These are phyloP conservation scores for Xyrauchen texanus DNA, from an alignment of 2,113 vertebrate species.

Conservation along the genomic window DNA sequence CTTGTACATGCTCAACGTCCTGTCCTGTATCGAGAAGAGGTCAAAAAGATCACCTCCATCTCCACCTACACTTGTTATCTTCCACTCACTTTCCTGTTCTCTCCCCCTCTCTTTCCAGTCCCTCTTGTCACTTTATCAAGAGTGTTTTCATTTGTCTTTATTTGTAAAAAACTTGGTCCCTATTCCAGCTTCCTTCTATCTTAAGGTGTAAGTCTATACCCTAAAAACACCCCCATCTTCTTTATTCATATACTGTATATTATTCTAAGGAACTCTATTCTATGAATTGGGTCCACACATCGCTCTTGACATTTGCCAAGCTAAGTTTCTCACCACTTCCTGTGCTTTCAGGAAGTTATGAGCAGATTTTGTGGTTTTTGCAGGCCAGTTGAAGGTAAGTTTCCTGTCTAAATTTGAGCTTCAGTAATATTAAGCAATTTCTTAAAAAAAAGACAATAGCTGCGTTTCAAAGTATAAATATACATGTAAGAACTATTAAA, in stretches of 20 bases:
- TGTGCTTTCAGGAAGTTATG: constrained; percentile 59
- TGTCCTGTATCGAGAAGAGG: constrained; percentile 41
- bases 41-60: constrained; percentile 30
- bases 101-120: not conserved
- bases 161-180: not conserved
- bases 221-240: not conserved
- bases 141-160: not conserved
- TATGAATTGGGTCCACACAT: not conserved
- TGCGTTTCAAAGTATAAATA: not conserved
- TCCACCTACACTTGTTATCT: constrained; percentile 10
- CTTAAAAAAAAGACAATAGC: not conserved
- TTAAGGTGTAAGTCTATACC: not conserved
- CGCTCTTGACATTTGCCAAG: constrained; percentile 30
- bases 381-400: constrained; percentile 49
- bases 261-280: not conserved
- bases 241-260: not conserved
- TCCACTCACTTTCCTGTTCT: constrained; percentile 10
- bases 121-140: not conserved
- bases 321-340: constrained; percentile 59
- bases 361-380: constrained; percentile 49
- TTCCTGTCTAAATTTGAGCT: constrained; percentile 55
- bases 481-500: not conserved
- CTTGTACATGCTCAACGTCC: constrained; percentile 46
- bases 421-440: not conserved
- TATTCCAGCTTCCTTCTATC: not conserved